Percentiles rank a stretch among this genome's conserved stretches.
Conservation (phyloP, 2,113 vertebrate genomes). For the Hemiscyllium ocellatum region DNA sequence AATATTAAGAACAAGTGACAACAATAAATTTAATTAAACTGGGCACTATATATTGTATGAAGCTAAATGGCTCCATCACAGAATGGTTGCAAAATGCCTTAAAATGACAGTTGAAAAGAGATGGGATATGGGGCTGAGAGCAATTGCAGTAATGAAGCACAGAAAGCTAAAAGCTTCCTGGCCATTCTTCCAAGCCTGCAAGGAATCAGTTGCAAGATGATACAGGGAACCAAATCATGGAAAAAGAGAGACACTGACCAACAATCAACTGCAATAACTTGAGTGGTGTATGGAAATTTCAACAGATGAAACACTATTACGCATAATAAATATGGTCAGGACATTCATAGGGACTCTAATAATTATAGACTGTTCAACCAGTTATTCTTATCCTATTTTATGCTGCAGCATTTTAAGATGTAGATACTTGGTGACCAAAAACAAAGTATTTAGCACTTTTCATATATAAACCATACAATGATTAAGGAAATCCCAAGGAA, state of each 20-base stretch:
- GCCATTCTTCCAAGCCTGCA: background rate
- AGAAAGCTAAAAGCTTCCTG: background rate
- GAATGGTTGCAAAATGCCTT: background rate
- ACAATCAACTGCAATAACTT: background rate
- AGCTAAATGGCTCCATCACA: background rate
- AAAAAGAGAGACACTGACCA: background rate
- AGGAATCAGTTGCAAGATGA: background rate
- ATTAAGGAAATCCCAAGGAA: no score
- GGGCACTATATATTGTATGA: no score
- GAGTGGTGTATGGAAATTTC: background rate
- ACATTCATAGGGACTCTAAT: background rate
- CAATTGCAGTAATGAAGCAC: background rate
- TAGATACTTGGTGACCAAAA: no score
- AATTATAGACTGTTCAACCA: no score
- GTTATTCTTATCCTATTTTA: no score
- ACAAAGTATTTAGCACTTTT: no score
- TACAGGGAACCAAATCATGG: background rate
- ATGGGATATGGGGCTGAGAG: background rate
- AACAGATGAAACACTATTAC: background rate
- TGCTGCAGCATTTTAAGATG: no score
- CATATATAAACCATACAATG: no score
- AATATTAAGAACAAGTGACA: background rate
- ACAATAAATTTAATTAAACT: no score
- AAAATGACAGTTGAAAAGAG: background rate
- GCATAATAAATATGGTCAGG: background rate